phyloP scores from a whole-genome alignment of 23 tunicate genomes.

The Ascidia mentula region DNA sequence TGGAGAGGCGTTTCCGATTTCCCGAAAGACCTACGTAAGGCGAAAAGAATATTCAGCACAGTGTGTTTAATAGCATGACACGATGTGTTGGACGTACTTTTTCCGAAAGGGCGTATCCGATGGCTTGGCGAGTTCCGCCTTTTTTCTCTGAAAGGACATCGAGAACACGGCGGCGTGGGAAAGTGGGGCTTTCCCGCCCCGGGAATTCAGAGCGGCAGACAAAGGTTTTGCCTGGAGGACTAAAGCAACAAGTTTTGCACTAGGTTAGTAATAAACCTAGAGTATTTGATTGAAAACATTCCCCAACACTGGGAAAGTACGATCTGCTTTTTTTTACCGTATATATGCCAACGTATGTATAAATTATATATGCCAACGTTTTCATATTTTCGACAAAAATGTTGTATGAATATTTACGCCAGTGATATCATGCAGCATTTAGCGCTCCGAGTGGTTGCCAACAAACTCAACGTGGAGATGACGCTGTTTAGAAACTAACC shows the following conservation, averaged over 20 bases:
- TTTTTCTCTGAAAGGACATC: conserved; percentile 18
- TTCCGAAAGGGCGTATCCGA: conserved; percentile 60
- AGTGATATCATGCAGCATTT: too few species aligned
- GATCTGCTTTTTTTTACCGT: too few species aligned
- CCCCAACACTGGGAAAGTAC: too few species aligned
- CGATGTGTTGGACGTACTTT: conserved; percentile 27
- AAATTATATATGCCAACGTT: not conserved
- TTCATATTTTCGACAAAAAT: too few species aligned
- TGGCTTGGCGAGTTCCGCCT: not conserved
- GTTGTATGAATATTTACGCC: too few species aligned
- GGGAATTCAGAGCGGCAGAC: conserved; percentile 45
- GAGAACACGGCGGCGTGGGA: conserved; percentile 61
- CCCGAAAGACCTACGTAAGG: not conserved
- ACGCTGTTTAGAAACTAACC: too few species aligned
- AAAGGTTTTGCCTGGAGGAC: conserved; percentile 34
- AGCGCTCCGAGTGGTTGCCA: too few species aligned
- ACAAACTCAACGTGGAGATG: too few species aligned
- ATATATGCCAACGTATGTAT: too few species aligned
- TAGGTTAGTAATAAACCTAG: too few species aligned
- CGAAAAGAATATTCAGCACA: not conserved
- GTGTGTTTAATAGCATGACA: not conserved
- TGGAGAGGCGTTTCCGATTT: not conserved
- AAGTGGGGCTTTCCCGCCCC: conserved; percentile 18
- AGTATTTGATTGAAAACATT: too few species aligned
- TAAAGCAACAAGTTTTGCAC: too few species aligned